Evolutionary conservation across 2,113 vertebrate genomes (phyloP), one percentile per base, ranked within the genome.

Genomic region (Thunnus thynnus): DNA sequence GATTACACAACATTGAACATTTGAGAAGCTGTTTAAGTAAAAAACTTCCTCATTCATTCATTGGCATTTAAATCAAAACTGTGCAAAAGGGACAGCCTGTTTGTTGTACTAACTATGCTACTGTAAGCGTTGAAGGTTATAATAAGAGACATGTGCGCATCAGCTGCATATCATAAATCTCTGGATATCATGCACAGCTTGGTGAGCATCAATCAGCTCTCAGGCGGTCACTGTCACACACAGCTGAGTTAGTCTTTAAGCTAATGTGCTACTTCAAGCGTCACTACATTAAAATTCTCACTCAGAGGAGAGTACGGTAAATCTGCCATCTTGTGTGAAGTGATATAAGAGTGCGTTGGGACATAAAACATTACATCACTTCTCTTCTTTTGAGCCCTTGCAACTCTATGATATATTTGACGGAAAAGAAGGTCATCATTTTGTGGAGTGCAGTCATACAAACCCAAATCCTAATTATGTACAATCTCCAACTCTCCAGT

Each of bases 281-380:
- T 68, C 60, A 4, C 65, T 12, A 17, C 72, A 79, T 88, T 88
- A 67, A 89, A 70, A 80, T 80, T 50, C 70, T 72, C 56, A 62
- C 73, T 27, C 30, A 18, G 51, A 22, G 46, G n/a, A 47, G 44
- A 60, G 69, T 72, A 69, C 48, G 67, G 41, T 56, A 17, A 10
- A 46, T 60, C 60, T 79, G 63, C 74, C 71, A 52, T 51, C 55
- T 76, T 78, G 65, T 44, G 66, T 75, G 20, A 20, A 46, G 66
- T 46, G 44, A 58, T 68, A 72, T 71, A 25, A 63, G 44, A 22
- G 51, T 74, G 72, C 75, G 72, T 75, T 80, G 72, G 77, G 32
- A 69, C 60, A 18, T 27, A 3, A 44, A 36, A 48, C 41, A 61
- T 13, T 17, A 47, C 51, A 4, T 55, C 57, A 25, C 52, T 30